Base-by-base conservation (phyloP, 2,888 invertebrate genomes). In the Rutpela maculata region DNA sequence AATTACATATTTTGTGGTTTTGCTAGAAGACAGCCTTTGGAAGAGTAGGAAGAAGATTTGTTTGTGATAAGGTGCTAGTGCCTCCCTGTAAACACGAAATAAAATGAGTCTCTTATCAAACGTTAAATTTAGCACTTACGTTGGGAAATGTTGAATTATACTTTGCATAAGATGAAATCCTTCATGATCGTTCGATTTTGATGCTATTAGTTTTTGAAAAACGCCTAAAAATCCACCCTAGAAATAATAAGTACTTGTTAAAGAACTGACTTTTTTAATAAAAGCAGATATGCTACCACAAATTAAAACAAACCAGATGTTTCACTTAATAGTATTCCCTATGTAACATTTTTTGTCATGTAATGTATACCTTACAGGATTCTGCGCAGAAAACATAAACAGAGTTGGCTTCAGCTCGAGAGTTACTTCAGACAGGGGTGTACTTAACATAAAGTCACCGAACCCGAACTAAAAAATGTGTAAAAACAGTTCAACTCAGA, bases 161-260 rank as follows among this genome's bases (percentile, higher is more conserved):
- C 94, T 94, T 87, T 97, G 96, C 82, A 99, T 93, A 11, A 99
- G 91, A 86, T 95, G 94, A 90, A 99, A 99, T 7, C 99, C 99
- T 90, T 99, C 98, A 86, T 98, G 98, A 89, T 99, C 99, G 87
- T 99, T 97, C 0, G 94, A 92, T 90, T 98, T 98, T 0, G 98
- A 98, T 0, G 98, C 96, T 80, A 99, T 96, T 86, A 99, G 91
- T 90, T 99, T 98, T 89, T 99, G 99, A 90, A 98, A 99, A 10
- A 99, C 96, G 0, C 99, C 99, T 62, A 99, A 91, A 84, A 98
- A 93, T 0, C 95, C 95, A 85, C 93, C 94, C 93, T 95, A 90
- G 38, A 83, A 83, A 55, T 70, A 63, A 74, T 60, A 26, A 65
- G 12, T 31, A n/a, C 63, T 18, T 50, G 66, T n/a, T n/a, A 50